Conservation (phyloP, 1,140 invertebrate genomes). For the Aphelinus certus region DNA sequence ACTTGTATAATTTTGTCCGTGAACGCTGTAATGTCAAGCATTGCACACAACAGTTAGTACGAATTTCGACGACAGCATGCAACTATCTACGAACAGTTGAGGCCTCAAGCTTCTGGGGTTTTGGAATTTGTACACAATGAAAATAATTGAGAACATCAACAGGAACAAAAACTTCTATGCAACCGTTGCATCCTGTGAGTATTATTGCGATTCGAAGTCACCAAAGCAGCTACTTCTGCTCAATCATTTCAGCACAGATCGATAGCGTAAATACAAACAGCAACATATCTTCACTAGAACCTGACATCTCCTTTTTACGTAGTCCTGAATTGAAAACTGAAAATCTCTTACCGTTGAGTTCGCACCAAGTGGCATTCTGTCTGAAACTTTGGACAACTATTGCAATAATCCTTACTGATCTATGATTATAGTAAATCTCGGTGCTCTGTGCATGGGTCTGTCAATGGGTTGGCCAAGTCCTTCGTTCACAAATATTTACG, state of each 20-base stretch:
- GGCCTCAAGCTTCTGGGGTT: no score
- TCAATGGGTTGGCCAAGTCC: constrained; percentile 40
- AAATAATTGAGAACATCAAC: constrained; percentile 14
- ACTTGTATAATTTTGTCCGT: constrained; percentile 6
- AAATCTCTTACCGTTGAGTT: no score
- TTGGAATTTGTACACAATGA: constrained; percentile 4
- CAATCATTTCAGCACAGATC: no score
- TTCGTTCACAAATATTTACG: constrained; percentile 26
- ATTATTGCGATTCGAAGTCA: neutral
- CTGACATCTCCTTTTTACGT: no score
- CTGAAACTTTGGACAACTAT: no score
- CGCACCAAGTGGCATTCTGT: no score
- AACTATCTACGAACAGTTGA: neutral
- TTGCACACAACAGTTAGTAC: constrained; percentile 1
- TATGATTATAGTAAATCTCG: constrained; percentile 40
- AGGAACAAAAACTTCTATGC: constrained; percentile 25
- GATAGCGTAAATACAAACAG: no score
- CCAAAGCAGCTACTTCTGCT: no score
- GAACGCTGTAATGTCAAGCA: constrained; percentile 5
- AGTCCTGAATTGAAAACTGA: no score
- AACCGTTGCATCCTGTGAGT: constrained; percentile 37
- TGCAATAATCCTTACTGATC: no score
- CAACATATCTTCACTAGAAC: no score
- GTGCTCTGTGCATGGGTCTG: constrained; percentile 43
- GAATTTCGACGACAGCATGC: constrained; percentile 17